phyloP scores from a whole-genome alignment of 2,113 vertebrate species.

The Turnix velox region DNA sequence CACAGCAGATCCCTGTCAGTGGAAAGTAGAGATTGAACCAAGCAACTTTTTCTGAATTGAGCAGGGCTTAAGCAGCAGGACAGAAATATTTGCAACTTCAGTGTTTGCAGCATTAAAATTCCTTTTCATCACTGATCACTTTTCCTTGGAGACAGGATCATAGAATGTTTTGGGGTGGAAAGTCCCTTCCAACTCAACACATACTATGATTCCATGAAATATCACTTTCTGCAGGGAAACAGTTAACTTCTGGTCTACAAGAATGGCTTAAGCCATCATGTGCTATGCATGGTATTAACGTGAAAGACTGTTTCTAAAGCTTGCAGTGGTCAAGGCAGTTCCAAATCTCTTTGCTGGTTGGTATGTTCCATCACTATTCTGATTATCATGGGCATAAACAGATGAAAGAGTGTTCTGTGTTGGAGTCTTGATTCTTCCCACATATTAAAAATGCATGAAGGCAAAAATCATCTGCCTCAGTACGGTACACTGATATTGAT shows the following conservation, averaged over 20 bases:
- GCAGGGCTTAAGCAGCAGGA: not conserved
- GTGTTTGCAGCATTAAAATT: not conserved
- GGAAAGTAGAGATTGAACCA: no score
- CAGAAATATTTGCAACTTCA: not conserved
- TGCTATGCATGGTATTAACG: not conserved
- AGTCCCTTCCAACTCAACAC: no score
- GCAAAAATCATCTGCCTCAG: not conserved
- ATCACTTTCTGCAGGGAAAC: not conserved
- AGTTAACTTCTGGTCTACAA: not conserved
- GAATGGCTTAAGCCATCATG: not conserved
- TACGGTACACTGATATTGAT: not conserved
- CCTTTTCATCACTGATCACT: not conserved
- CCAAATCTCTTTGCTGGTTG: not conserved
- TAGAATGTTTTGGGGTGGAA: not conserved
- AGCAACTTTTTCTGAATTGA: not conserved
- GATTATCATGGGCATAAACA: accelerated
- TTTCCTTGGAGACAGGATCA: not conserved
- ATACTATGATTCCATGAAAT: no score
- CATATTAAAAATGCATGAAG: not conserved
- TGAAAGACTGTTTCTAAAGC: not conserved
- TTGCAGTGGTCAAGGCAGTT: not conserved
- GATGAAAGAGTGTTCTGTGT: not conserved
- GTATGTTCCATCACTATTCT: not conserved
- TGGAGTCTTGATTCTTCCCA: not conserved
- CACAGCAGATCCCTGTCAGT: not conserved